Evolutionary conservation across 2,113 vertebrate species (phyloP), one percentile per base, ranked within the genome.

Genomic region (Azemiops feae): DNA sequence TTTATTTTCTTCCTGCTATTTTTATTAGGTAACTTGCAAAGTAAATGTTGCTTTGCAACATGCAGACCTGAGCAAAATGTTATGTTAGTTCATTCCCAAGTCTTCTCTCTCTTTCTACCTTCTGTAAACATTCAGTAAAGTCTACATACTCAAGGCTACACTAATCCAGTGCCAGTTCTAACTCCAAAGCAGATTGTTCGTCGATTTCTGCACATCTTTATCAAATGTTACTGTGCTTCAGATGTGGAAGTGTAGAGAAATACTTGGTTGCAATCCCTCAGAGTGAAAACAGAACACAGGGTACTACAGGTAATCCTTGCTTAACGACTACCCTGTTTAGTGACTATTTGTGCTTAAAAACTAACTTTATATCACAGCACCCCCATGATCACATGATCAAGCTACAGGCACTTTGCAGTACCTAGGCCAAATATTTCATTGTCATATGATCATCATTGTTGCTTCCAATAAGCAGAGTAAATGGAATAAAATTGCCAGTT

Each of bases 221-320:
- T 18, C 74, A 81, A 81, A 81, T 81, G 69, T 81, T 54, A 88
- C n/a, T 25, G 16, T 27, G 20, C 11, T 58, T 50, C 64, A 85
- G 22, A 39, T 57, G 7, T 12, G n/a, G 43, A 55, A 85, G 55
- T 11, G 18, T 97, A 54, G 93, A 94, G 95, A 96, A 95, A 92
- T 81, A 27, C 27, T 85, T 50, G 53, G 23, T 4, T 54, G 20
- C 12, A 95, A 93, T 88, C 87, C 95, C 93, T 91, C 94, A 94
- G 94, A 95, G 96, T 96, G 97, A 95, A 97, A 97, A 95, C 96
- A 97, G 94, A 85, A 94, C 47, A 88, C 55, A 93, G 94, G 93
- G 8, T 58, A 58, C 25, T 58, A 58, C 23, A 27, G 3, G 58
- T 60, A 60, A 27, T 60, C 58, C 58, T 60, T 60, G 58, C 25